Base-by-base conservation (phyloP, 37 sponge, comb jelly and placozoan genomes). In the Spongilla lacustris region DNA sequence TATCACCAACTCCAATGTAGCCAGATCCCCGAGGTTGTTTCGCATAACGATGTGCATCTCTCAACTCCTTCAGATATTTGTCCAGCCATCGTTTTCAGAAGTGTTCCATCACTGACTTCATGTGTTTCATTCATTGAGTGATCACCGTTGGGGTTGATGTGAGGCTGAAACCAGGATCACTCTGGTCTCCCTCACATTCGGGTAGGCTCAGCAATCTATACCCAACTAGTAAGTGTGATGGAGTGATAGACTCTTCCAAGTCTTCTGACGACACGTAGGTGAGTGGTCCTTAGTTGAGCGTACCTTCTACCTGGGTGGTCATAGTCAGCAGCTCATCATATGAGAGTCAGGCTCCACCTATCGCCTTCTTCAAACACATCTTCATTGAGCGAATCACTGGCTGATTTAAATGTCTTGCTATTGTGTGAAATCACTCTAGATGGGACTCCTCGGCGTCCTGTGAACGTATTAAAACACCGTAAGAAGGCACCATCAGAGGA, bases 221-320 rank as follows among this genome's bases (percentile, higher is more conserved):
- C 29, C 83, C 83, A 27, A 71, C 73, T 34, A 83, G 28, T 31
- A 83, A 50, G 49, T 83, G 87, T 22, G 87, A 86, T 32, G 80
- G 87, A 14, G 87, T 86, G 34, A 86, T 74, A 31, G 87, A 68
- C 35, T 86, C 81, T 9, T 86, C 87, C 31, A 86, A 19, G 66
- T 86, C 87, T 30, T 79, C 80, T 1, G 80, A 66, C 72, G 80
- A 58, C 34, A 86, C 35, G 80, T 86, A 86, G 66, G 81, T 78
- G 11, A 86, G 79, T 73, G 81, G 87, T 74, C 87, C 10, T n/a
- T 81, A 86, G 31, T 86, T 86, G 12, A 80, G 71, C 14, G 80
- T 68, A 28, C 32, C 49, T 35, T 86, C 87, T 80, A 79, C 35
- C 19, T 80, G 74, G 27, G 77, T 85, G 12, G 46, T 25, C 23